Base-by-base conservation (phyloP, 2,888 invertebrate genomes). In the Hartigia nigra region DNA sequence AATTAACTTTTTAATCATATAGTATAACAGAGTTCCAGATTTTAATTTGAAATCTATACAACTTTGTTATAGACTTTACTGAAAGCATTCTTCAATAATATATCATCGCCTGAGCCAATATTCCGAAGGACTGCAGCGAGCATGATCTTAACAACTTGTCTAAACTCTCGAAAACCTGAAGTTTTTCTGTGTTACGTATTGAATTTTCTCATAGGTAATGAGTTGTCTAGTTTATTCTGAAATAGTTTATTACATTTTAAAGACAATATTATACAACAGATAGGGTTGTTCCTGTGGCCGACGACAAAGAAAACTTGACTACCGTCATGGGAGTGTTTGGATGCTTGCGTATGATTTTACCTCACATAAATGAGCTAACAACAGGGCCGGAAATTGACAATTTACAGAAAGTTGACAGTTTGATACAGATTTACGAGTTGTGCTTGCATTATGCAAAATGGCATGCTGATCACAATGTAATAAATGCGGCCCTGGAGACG, bases 401-500 rank as follows among this genome's bases (percentile, higher is more conserved):
- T 4, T 69, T 77, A 11, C 84, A 86, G 39, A 83, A 86, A 31
- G 80, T 87, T 75, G 88, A 91, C 72, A 88, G 85, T 76, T 85
- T 90, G 31, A 80, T 93, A 82, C 93, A 97, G 95, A 93, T 97
- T 55, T 97, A 96, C 90, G 95, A 96, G 91, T 93, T 96, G 79
- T 96, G 96, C 91, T 91, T 97, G 77, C 93, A 95, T 88, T 96
- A 95, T 91, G 93, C 95, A 0, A 90, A 91, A 79, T 92, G 93
- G 36, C 95, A 95, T 85, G 92, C 92, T 12, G 97, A 98, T 91
- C 98, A 98, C 91, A 98, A 98, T 91, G 94, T 98, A 79, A 95
- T 97, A 85, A 98, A 98, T 88, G 95, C 97, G 1, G 95, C 97
- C 31, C 93, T 98, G 89, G 98, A 99, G 91, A 88, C 92, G 86